Evolutionary conservation across 2,113 vertebrate genomes (phyloP).

Genomic region (Pachypanchax playfairii): DNA sequence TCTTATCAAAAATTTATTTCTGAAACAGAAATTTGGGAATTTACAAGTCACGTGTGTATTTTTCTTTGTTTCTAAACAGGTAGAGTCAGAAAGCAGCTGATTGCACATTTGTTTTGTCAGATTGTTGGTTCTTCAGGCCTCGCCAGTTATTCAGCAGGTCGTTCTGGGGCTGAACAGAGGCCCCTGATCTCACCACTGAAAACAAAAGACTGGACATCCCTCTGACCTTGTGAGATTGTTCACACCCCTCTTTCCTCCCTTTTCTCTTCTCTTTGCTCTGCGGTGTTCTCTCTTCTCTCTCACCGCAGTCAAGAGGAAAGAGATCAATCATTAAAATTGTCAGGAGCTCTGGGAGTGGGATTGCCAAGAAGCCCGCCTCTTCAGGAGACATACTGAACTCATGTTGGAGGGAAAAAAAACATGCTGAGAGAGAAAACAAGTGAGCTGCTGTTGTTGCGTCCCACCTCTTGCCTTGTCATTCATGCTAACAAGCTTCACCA

Average conservation of each 20-base stretch:
- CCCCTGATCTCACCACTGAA: slow-evolving; percentile 62
- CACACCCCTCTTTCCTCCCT: slow-evolving; percentile 49
- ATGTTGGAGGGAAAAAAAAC: slow-evolving; percentile 25
- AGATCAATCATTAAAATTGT: slow-evolving; percentile 73
- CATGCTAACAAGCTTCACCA: slow-evolving; percentile 47
- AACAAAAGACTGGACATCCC: slow-evolving; percentile 70
- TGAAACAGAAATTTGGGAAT: slow-evolving; percentile 28
- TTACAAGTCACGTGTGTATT: slow-evolving; percentile 6
- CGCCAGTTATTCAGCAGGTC: slow-evolving; percentile 48
- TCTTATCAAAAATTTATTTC: slow-evolving; percentile 37
- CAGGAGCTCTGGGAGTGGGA: slow-evolving; percentile 52
- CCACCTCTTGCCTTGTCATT: slow-evolving; percentile 48
- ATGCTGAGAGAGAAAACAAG: slow-evolving; percentile 22
- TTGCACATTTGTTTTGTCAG: slow-evolving; percentile 62
- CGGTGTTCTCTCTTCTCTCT: slow-evolving; percentile 39
- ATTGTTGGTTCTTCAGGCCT: slow-evolving; percentile 66
- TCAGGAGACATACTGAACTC: slow-evolving; percentile 37
- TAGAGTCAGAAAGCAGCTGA: slow-evolving; percentile 43
- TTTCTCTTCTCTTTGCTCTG: slow-evolving; percentile 16
- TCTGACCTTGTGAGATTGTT: slow-evolving; percentile 71
- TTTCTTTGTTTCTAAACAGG: slow-evolving; percentile 46
- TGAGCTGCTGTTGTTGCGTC: slow-evolving; percentile 30
- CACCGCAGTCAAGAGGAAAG: slow-evolving; percentile 44
- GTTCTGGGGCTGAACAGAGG: slow-evolving; percentile 45
- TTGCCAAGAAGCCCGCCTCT: slow-evolving; percentile 57